Percentiles rank a stretch among this genome's conserved stretches.
These are phyloP conservation scores for Myiagra hebetior DNA, from an alignment of 2,113 vertebrate genomes.

Conservation along the genomic window DNA sequence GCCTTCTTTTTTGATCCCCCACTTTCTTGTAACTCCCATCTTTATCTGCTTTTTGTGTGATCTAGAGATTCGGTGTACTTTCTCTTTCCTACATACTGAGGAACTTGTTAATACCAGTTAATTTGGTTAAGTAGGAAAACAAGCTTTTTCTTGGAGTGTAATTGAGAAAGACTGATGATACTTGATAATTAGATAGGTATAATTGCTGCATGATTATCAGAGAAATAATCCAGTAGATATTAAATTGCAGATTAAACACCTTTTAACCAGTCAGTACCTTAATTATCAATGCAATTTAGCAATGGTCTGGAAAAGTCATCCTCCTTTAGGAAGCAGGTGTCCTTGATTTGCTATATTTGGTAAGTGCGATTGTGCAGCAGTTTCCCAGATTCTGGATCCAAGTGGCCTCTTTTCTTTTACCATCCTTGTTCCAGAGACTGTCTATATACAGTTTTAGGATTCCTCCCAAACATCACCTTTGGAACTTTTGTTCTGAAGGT, in stretches of 20 bases:
- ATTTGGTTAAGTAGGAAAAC: background rate
- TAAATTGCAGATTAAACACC: background rate
- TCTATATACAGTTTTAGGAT: background rate
- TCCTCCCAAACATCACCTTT: background rate
- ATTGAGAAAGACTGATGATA: background rate
- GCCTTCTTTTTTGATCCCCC: background rate
- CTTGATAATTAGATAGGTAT: background rate
- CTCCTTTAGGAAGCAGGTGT: background rate
- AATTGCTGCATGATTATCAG: background rate
- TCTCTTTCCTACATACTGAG: background rate
- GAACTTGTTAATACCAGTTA: background rate
- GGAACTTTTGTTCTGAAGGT: background rate
- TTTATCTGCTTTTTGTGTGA: background rate
- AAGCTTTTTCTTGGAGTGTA: background rate
- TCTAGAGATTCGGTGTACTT: background rate
- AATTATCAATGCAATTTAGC: background rate
- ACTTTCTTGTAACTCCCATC: background rate
- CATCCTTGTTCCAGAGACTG: background rate
- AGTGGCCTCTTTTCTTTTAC: background rate
- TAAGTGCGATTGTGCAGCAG: background rate
- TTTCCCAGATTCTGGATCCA: background rate
- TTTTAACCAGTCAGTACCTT: background rate
- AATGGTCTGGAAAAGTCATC: background rate
- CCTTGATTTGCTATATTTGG: background rate
- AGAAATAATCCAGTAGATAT: background rate